Percentiles rank a stretch among this genome's conserved stretches.
Evolutionary conservation across 2,888 invertebrate species (phyloP).

Genomic region (Brachyptera risi): DNA sequence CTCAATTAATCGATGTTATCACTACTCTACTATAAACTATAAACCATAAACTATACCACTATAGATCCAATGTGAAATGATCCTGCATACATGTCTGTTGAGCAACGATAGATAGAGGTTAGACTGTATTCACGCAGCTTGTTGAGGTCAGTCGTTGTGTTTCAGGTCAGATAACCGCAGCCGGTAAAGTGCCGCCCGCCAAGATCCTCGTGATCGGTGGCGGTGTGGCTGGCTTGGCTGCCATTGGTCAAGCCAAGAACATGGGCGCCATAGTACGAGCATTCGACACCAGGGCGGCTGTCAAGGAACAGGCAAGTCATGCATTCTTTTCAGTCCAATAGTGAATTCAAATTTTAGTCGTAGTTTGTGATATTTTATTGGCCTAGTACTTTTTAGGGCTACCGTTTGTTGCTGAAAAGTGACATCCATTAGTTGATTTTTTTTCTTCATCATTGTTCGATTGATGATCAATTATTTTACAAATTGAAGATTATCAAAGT

Average conservation of each 20-base stretch:
- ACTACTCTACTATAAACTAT: no score
- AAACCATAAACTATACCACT: no score
- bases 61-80: no score
- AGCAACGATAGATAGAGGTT: no score
- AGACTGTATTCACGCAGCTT: no score
- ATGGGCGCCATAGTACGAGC: slow-evolving; percentile 88
- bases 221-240: slow-evolving; percentile 84
- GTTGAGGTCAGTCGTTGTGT: neutral
- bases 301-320: slow-evolving; percentile 60
- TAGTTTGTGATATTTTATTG: neutral
- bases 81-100: no score
- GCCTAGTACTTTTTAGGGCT: neutral
- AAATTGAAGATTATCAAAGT: no score
- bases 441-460: no score
- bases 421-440: no score
- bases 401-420: neutral
- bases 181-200: slow-evolving; percentile 84
- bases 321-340: neutral
- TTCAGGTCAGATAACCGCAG: slow-evolving; percentile 84
- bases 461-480: no score
- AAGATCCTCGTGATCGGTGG: slow-evolving; percentile 85
- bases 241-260: slow-evolving; percentile 76
- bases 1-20: no score
- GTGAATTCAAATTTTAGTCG: neutral
- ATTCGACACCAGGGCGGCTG: slow-evolving; percentile 81